Percentiles rank a stretch among this genome's conserved stretches.
These are phyloP conservation scores for Brienomyrus longianalis DNA, from an alignment of 2,113 vertebrate species.

Conservation along the genomic window DNA sequence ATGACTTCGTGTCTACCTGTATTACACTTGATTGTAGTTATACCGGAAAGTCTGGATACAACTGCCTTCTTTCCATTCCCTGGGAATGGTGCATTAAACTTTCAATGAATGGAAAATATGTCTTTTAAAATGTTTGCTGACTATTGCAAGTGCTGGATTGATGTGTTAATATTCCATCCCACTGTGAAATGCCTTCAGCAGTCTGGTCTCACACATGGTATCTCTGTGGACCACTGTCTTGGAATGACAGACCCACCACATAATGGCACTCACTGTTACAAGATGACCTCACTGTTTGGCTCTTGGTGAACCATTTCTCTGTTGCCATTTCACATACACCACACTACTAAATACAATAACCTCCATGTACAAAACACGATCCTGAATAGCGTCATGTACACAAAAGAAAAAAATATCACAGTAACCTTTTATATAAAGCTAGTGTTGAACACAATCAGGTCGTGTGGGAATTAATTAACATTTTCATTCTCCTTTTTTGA, in stretches of 20 bases:
- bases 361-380: neutral
- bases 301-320: neutral
- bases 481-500: neutral
- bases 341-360: neutral
- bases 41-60: neutral
- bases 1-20: neutral
- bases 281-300: constrained; percentile 3
- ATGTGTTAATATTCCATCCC: neutral
- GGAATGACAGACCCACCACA: neutral
- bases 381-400: neutral
- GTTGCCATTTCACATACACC: neutral
- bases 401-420: neutral
- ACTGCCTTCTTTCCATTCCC: too few species aligned
- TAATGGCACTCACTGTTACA: neutral
- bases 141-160: neutral
- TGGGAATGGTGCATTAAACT: neutral
- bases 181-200: neutral
- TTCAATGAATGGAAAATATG: neutral
- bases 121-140: constrained; percentile 1
- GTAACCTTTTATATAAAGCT: neutral
- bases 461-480: neutral
- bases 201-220: neutral
- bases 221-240: neutral
- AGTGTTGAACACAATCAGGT: neutral
- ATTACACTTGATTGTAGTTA: neutral